phyloP scores from a whole-genome alignment of 2,113 vertebrate species.

The Oreochromis spilurus region DNA sequence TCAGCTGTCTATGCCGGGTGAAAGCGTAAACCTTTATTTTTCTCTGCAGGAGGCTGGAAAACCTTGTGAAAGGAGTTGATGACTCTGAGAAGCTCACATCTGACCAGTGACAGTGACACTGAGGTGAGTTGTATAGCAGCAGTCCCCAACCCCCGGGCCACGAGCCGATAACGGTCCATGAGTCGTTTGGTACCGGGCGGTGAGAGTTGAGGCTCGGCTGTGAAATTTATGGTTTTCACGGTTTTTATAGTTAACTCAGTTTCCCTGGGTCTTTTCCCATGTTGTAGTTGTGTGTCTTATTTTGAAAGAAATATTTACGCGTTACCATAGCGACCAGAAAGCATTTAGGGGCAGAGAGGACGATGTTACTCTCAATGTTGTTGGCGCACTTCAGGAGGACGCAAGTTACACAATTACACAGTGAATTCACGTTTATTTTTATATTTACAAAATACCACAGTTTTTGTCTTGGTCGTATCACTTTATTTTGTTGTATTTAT shows the following conservation, averaged over 20 bases:
- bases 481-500: not conserved
- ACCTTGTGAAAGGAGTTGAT: not conserved
- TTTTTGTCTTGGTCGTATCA: not conserved
- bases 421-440: not conserved
- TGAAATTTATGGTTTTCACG: not conserved
- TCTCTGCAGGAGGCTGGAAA: not conserved
- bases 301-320: not conserved
- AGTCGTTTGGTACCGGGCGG: rapidly evolving
- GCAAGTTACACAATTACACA: not conserved
- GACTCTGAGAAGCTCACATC: not conserved
- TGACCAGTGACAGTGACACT: not conserved
- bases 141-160: not conserved
- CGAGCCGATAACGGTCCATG: not conserved
- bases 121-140: not conserved
- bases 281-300: not conserved
- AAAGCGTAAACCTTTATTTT: not conserved
- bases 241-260: not conserved
- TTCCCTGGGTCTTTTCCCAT: not conserved
- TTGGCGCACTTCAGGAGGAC: not conserved
- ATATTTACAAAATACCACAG: not conserved
- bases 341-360: not conserved
- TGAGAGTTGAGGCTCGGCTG: not conserved
- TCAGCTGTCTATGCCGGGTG: not conserved
- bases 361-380: not conserved
- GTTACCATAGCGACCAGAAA: not conserved